phyloP scores from a whole-genome alignment of 2,113 vertebrate species.

The Rhodinocichla rosea region DNA sequence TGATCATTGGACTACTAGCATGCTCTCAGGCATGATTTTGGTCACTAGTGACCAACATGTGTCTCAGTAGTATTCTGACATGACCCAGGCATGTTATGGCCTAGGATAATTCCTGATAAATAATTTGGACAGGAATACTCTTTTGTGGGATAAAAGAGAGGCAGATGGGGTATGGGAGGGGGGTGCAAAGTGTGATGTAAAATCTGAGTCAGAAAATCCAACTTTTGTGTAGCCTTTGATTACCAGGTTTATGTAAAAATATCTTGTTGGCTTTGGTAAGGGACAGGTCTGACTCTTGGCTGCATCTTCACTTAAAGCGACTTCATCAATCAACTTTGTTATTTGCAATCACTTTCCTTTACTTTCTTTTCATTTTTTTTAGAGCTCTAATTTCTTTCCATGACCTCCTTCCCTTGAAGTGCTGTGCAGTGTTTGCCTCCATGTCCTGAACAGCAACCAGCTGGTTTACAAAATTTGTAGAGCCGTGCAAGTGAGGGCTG shows the following conservation, averaged over 20 bases:
- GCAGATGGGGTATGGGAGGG: neutral
- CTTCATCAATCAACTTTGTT: neutral
- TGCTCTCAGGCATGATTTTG: neutral
- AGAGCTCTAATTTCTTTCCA: neutral
- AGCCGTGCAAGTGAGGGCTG: neutral
- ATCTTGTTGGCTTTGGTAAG: neutral
- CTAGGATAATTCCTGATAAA: neutral
- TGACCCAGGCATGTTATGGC: neutral
- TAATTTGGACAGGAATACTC: neutral
- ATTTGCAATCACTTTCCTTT: neutral
- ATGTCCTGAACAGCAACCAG: neutral
- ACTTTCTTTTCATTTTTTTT: neutral
- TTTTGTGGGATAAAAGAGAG: neutral
- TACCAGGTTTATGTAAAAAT: neutral
- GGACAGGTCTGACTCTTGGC: neutral
- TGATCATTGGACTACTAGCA: neutral
- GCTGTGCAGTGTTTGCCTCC: neutral
- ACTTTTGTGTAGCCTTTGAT: neutral
- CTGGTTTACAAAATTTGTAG: neutral
- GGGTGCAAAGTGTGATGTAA: neutral
- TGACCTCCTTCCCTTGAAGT: neutral
- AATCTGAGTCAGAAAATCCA: neutral
- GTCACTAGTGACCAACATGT: rapidly evolving
- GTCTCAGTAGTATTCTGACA: neutral
- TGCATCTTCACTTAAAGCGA: neutral